Percentiles rank a stretch among this genome's conserved stretches.
Conservation (phyloP, 2,113 vertebrate species). For the Lamprotornis superbus region DNA sequence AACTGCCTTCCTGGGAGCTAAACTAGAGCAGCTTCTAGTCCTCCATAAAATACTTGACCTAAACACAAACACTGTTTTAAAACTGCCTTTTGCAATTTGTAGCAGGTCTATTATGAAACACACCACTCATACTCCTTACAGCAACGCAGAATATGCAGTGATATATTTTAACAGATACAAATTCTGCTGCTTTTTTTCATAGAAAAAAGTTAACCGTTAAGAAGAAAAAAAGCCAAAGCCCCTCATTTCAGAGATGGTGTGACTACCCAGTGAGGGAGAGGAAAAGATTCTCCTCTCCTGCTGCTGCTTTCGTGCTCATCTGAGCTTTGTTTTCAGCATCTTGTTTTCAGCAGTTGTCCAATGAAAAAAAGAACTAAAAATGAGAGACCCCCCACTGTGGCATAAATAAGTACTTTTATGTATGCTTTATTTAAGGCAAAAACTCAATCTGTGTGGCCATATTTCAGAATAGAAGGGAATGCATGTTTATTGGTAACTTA, state of each 20-base stretch:
- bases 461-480: background rate
- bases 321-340: background rate
- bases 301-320: background rate
- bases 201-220: background rate
- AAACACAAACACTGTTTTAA: background rate
- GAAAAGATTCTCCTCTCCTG: constrained; percentile 4
- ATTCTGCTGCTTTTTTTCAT: background rate
- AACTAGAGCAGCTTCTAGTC: background rate
- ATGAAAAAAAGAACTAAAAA: background rate
- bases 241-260: background rate
- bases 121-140: no score
- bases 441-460: background rate
- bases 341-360: background rate
- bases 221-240: background rate
- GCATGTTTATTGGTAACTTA: background rate
- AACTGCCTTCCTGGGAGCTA: background rate
- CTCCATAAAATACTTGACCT: background rate
- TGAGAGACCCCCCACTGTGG: background rate
- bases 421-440: background rate
- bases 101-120: background rate
- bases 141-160: background rate
- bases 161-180: background rate
- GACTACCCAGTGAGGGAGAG: background rate
- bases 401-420: background rate
- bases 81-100: background rate